Conservation (phyloP, 2,888 invertebrate species). For the Sarcophaga subvicina region DNA sequence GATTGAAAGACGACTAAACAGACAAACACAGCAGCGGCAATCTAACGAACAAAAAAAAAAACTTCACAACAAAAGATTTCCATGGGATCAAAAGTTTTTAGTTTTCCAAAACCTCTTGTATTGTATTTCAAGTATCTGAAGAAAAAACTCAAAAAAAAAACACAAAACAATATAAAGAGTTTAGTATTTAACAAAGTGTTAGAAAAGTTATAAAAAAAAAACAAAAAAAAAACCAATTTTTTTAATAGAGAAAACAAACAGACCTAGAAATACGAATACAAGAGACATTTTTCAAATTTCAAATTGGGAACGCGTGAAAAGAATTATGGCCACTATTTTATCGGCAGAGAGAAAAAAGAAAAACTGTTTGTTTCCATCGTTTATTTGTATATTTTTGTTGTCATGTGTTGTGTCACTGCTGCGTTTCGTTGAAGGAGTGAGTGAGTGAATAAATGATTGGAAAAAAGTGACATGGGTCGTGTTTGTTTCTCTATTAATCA, state of each 20-base stretch:
- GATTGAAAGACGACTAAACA: slow-evolving; percentile 17
- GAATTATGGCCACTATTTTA: slow-evolving; percentile 43
- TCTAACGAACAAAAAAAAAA: background rate
- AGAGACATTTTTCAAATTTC: slow-evolving; percentile 44
- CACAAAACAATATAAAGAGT: background rate
- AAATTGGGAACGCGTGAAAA: slow-evolving; percentile 63
- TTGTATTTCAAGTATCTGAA: background rate
- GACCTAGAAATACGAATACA: background rate
- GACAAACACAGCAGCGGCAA: slow-evolving; percentile 27
- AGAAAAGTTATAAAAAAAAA: background rate
- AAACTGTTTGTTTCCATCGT: slow-evolving; percentile 30
- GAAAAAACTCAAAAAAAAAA: too few species aligned
- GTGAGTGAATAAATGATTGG: slow-evolving; percentile 44
- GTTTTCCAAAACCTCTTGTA: slow-evolving; percentile 31
- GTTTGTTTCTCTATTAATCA: slow-evolving; percentile 53
- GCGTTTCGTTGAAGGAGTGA: background rate
- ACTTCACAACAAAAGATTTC: slow-evolving; percentile 52
- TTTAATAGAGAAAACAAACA: slow-evolving; percentile 19
- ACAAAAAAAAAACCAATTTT: background rate
- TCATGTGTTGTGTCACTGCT: background rate
- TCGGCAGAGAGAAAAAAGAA: background rate
- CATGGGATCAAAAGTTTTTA: slow-evolving; percentile 33
- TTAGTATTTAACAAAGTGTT: slow-evolving; percentile 45
- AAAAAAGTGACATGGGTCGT: slow-evolving; percentile 53
- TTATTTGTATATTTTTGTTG: slow-evolving; percentile 6